Evolutionary conservation across 1,140 invertebrate genomes (phyloP).

Genomic region (Plectrocnemia conspersa): DNA sequence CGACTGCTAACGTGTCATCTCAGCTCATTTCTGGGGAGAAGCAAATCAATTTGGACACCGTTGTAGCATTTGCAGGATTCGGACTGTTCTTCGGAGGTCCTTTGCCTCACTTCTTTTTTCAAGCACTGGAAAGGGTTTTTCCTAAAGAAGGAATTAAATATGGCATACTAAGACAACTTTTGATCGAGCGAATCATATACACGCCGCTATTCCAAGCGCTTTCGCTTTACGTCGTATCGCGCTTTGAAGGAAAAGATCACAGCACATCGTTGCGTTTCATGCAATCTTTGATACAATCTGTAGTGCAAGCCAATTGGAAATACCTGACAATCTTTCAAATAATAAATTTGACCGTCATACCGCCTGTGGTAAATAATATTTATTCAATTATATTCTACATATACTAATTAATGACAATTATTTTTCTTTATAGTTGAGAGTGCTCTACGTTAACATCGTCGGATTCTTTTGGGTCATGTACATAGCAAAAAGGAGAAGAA

Average conservation of each 20-base stretch:
- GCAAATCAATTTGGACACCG: constrained; percentile 53
- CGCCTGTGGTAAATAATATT: constrained; percentile 59
- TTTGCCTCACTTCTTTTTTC: constrained; percentile 68
- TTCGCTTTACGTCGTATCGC: constrained; percentile 61
- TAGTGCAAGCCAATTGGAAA: constrained; percentile 65
- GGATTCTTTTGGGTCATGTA: constrained; percentile 68
- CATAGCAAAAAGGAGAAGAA: constrained; percentile 53
- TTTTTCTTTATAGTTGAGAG: constrained; percentile 56
- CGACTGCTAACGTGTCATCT: constrained; percentile 55
- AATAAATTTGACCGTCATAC: constrained; percentile 65
- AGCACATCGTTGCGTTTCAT: constrained; percentile 55
- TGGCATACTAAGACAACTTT: constrained; percentile 52
- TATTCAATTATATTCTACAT: constrained; percentile 2
- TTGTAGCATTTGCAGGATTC: constrained; percentile 59
- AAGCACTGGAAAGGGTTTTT: constrained; percentile 54
- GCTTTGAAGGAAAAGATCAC: constrained; percentile 68
- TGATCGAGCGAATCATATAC: constrained; percentile 64
- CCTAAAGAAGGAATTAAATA: constrained; percentile 51
- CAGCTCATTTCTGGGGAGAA: constrained; percentile 55
- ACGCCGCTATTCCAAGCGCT: constrained; percentile 65
- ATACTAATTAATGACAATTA: constrained; percentile 3
- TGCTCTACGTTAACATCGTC: constrained; percentile 61
- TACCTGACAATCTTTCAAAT: constrained; percentile 66
- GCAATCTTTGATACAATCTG: constrained; percentile 55
- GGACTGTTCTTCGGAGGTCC: constrained; percentile 67